Conservation (phyloP, 2,113 vertebrate species). For the Gobiocypris rarus region DNA sequence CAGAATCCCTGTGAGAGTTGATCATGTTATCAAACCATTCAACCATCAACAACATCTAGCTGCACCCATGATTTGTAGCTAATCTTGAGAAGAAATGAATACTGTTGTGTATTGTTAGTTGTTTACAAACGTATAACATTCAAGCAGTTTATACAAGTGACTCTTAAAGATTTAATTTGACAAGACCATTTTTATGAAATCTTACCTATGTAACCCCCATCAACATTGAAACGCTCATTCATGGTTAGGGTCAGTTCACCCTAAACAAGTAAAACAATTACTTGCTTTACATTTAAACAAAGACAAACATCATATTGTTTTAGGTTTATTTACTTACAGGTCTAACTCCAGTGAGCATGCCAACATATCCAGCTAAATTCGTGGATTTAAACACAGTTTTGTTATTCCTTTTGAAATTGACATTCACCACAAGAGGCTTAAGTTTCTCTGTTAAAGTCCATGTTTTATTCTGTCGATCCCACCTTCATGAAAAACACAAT, state of each 20-base stretch:
- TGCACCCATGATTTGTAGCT: neutral
- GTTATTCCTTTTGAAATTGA: slow-evolving; percentile 83
- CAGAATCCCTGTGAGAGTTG: slow-evolving; percentile 76
- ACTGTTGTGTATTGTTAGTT: neutral
- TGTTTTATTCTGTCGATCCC: slow-evolving; percentile 82
- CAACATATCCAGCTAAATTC: slow-evolving; percentile 86
- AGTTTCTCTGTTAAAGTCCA: slow-evolving; percentile 81
- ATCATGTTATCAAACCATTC: slow-evolving; percentile 8
- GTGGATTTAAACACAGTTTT: slow-evolving; percentile 83
- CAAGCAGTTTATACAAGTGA: neutral
- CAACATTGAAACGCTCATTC: slow-evolving; percentile 84
- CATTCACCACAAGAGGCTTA: slow-evolving; percentile 79
- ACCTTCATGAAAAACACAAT: slow-evolving; percentile 67
- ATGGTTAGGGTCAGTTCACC: slow-evolving; percentile 80
- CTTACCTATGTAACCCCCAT: slow-evolving; percentile 87
- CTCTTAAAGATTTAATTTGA: neutral
- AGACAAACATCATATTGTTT: neutral
- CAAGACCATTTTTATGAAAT: neutral
- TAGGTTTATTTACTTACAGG: slow-evolving; percentile 75
- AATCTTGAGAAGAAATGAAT: neutral
- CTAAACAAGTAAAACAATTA: slow-evolving; percentile 57
- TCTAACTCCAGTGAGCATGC: slow-evolving; percentile 85
- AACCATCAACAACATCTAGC: neutral
- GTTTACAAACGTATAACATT: neutral
- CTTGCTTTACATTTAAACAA: neutral